phyloP scores from a whole-genome alignment of 2,113 vertebrate genomes.

The Actinemys pallida region DNA sequence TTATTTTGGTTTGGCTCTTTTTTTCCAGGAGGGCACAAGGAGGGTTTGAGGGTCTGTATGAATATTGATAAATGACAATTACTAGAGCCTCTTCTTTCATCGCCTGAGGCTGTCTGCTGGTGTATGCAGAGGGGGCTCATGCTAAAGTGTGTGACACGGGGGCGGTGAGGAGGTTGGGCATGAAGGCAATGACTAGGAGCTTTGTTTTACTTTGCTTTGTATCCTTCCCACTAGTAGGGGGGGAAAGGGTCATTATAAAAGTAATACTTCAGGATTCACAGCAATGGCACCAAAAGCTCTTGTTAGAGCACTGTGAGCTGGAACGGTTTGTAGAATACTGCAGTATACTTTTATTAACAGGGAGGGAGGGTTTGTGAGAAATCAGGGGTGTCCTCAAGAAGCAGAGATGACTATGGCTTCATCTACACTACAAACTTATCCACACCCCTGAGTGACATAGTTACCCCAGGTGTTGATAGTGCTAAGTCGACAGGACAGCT shows the following conservation, averaged over 20 bases:
- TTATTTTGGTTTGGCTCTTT: constrained; percentile 43
- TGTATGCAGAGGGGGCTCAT: not conserved
- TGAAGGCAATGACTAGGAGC: not conserved
- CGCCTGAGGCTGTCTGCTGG: constrained; percentile 60
- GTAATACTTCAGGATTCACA: not conserved
- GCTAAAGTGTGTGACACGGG: not conserved
- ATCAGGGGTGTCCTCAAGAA: not conserved
- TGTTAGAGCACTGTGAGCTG: not conserved
- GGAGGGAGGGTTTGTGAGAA: not conserved
- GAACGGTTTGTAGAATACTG: not conserved
- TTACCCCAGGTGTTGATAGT: not conserved
- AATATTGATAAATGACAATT: constrained; percentile 78
- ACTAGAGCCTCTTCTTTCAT: constrained; percentile 13
- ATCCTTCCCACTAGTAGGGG: not conserved
- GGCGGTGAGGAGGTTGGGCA: not conserved
- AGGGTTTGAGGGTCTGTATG: constrained; percentile 62
- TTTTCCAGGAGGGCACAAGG: not conserved
- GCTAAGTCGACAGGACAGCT: not conserved
- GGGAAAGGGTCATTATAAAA: not conserved
- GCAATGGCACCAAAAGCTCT: not conserved
- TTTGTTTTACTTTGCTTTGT: constrained; percentile 32
- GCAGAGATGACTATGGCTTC: not conserved
- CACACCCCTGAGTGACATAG: not conserved
- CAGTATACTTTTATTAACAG: not conserved
- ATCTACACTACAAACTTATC: not conserved